Evolutionary conservation across 2,113 vertebrate species (phyloP).

Genomic region (Cricetomys ansorgei): DNA sequence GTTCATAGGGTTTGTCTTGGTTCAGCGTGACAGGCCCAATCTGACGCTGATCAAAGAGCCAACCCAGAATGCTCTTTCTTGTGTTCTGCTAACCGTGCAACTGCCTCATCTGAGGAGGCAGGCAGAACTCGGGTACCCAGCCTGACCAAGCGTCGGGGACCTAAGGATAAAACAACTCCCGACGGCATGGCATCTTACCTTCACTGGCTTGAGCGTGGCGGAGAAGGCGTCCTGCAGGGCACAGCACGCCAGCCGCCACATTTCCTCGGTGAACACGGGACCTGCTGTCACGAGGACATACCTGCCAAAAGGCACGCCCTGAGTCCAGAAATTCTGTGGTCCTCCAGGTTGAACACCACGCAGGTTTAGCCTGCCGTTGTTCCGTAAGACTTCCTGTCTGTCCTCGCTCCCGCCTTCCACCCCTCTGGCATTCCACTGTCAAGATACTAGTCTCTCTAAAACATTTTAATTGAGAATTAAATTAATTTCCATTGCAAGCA

Average conservation of each 20-base stretch:
- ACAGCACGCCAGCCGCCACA: constrained; percentile 98
- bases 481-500: not conserved
- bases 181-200: constrained; percentile 86
- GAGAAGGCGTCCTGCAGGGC: constrained; percentile 98
- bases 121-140: fast-evolving
- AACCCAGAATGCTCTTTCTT: not conserved
- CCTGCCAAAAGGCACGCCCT: constrained; percentile 81
- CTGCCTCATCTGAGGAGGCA: not conserved
- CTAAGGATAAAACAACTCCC: fast-evolving
- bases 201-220: constrained; percentile 96
- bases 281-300: constrained; percentile 97
- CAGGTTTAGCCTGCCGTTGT: not conserved
- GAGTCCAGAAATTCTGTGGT: not conserved
- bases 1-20: not conserved
- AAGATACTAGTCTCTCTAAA: not conserved
- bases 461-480: not conserved
- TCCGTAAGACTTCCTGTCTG: not conserved
- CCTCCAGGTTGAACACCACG: not conserved
- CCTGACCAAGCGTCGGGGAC: fast-evolving
- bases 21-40: fast-evolving
- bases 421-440: not conserved
- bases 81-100: not conserved
- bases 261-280: constrained; percentile 97
- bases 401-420: not conserved
- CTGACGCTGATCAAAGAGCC: not conserved